Conservation (phyloP, 2,888 invertebrate genomes). For the Ptycholaimellus sp. region DNA sequence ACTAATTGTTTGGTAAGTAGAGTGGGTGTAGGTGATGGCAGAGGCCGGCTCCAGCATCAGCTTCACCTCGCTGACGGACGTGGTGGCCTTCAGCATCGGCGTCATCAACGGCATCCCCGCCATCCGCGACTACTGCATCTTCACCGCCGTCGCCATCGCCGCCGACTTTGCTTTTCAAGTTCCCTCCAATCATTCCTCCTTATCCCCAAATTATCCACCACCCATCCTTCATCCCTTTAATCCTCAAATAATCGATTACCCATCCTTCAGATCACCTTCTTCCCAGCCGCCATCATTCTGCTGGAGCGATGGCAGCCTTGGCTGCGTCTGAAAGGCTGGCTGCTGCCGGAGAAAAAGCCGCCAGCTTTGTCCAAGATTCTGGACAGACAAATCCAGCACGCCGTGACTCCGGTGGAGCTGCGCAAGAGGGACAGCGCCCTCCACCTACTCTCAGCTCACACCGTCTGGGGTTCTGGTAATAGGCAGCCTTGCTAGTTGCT, state of each 20-base stretch:
- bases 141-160: slow-evolving; percentile 1
- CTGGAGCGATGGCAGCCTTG: background rate
- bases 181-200: background rate
- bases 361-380: too few relatives aligned
- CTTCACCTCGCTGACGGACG: slow-evolving; percentile 4
- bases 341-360: background rate
- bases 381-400: too few relatives aligned
- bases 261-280: background rate
- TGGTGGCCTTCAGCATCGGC: slow-evolving; percentile 3
- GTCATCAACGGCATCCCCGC: background rate
- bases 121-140: slow-evolving; percentile 1
- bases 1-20: too few relatives aligned
- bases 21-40: background rate
- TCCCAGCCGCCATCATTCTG: background rate
- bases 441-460: too few relatives aligned
- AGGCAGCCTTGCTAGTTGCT: too few relatives aligned
- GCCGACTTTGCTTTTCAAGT: slow-evolving; percentile 1
- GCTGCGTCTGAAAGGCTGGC: background rate
- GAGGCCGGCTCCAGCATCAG: slow-evolving; percentile 1
- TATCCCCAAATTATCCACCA: too few relatives aligned
- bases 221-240: too few relatives aligned
- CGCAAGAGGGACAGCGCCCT: too few relatives aligned
- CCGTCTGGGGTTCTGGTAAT: too few relatives aligned
- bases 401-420: too few relatives aligned
- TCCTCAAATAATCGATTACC: too few relatives aligned